Evolutionary conservation across 2,113 vertebrate species (phyloP).

Genomic region (Rhombomys opimus): DNA sequence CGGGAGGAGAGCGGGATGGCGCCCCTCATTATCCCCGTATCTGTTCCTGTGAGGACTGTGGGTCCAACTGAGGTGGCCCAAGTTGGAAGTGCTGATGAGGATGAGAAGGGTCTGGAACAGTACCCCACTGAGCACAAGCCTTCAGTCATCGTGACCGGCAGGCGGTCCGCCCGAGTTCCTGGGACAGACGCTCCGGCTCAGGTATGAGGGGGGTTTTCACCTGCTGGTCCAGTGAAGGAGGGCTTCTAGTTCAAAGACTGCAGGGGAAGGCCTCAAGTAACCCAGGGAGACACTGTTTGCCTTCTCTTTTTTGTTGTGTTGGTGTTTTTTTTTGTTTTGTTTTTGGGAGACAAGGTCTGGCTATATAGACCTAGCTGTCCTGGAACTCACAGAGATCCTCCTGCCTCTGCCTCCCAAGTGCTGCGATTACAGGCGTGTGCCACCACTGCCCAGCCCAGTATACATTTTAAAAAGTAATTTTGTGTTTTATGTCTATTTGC

Average conservation of each 20-base stretch:
- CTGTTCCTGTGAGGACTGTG: constrained; percentile 93
- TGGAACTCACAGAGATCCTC: not conserved
- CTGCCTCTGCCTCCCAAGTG: not conserved
- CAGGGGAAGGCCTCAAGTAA: not conserved
- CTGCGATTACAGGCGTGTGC: not conserved
- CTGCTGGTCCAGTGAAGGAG: not conserved
- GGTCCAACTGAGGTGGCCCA: constrained; percentile 86
- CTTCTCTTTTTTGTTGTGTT: not conserved
- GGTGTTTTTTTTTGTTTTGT: not conserved
- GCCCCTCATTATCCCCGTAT: constrained; percentile 97
- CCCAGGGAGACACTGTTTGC: not conserved
- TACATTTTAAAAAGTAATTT: not conserved
- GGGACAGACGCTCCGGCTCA: constrained; percentile 90
- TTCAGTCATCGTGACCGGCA: constrained; percentile 96
- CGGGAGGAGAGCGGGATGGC: constrained; percentile 92
- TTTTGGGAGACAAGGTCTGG: not conserved
- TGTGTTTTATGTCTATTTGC: not conserved
- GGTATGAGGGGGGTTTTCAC: constrained; percentile 83
- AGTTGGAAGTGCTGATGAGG: constrained; percentile 84
- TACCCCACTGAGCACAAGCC: constrained; percentile 90
- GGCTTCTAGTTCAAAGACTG: not conserved
- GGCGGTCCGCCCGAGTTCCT: constrained; percentile 92
- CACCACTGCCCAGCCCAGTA: not conserved
- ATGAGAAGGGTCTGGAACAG: constrained; percentile 88
- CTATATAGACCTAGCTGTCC: not conserved